These are phyloP conservation scores for Hyposoter dolosus DNA, from an alignment of 2,888 invertebrate genomes.

Conservation along the genomic window DNA sequence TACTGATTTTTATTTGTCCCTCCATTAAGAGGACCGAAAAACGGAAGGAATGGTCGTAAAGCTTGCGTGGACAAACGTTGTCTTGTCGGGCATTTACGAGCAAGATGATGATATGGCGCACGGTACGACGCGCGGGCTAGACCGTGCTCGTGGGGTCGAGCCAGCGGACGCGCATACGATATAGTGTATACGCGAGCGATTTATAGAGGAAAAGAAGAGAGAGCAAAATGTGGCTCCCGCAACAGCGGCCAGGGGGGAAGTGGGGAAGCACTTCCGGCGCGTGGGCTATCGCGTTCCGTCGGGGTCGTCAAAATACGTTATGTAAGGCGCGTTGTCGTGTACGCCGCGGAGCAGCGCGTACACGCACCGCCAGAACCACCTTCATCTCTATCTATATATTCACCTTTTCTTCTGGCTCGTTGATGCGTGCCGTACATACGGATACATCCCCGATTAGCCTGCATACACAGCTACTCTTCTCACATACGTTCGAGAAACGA, in stretches of 20 bases:
- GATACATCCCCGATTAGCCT: constrained; percentile 40
- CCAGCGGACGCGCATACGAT: constrained; percentile 26
- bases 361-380: constrained; percentile 51
- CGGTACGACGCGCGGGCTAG: constrained; percentile 15
- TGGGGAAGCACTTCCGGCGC: constrained; percentile 76
- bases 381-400: constrained; percentile 34
- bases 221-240: constrained; percentile 56
- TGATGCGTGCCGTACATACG: constrained; percentile 60
- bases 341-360: constrained; percentile 56
- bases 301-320: constrained; percentile 79
- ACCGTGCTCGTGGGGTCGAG: constrained; percentile 23
- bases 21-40: not conserved
- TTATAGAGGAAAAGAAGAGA: constrained; percentile 30
- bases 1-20: not conserved
- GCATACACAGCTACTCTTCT: constrained; percentile 24
- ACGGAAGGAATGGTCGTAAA: not conserved
- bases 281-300: constrained; percentile 74
- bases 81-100: constrained; percentile 14
- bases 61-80: too few relatives aligned
- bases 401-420: constrained; percentile 25
- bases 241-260: constrained; percentile 67
- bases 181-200: constrained; percentile 33
- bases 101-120: not conserved
- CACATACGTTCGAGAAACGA: not conserved
- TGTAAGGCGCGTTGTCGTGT: constrained; percentile 73